phyloP scores from a whole-genome alignment of 2,888 invertebrate genomes.

The Heteropelma amictum region DNA sequence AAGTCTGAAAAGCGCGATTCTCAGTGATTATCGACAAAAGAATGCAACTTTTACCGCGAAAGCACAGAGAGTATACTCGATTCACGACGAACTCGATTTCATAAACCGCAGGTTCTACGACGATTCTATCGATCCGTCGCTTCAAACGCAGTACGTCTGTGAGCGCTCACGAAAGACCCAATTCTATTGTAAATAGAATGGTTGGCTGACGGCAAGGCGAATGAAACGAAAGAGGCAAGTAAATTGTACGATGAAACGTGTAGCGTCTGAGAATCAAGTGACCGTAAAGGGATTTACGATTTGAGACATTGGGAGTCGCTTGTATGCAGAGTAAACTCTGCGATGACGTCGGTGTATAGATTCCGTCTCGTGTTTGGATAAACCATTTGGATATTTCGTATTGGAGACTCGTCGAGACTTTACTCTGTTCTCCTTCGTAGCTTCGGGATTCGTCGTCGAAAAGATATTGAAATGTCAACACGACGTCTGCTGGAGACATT shows the following conservation, averaged over 20 bases:
- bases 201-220: slow-evolving; percentile 32
- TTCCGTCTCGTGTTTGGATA: too few species aligned
- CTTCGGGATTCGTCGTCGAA: too few species aligned
- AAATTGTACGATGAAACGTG: slow-evolving; percentile 27
- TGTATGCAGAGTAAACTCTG: too few species aligned
- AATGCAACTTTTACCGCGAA: slow-evolving; percentile 15
- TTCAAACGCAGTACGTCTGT: neutral
- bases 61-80: slow-evolving; percentile 28
- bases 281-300: slow-evolving; percentile 54
- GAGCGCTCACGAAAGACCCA: slow-evolving; percentile 16
- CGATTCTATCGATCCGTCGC: slow-evolving; percentile 26
- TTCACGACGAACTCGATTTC: slow-evolving; percentile 17
- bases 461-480: too few species aligned
- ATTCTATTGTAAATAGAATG: slow-evolving; percentile 46
- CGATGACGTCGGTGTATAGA: too few species aligned
- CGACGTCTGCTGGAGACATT: too few species aligned
- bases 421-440: too few species aligned
- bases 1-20: too few species aligned
- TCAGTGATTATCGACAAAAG: neutral
- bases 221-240: neutral
- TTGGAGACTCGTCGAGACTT: too few species aligned
- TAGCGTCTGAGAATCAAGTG: slow-evolving; percentile 51
- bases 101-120: neutral
- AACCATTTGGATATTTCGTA: too few species aligned
- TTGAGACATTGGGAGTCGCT: too few species aligned